Evolutionary conservation across 2,888 invertebrate genomes (phyloP).

Genomic region (Xestia c-nigrum): DNA sequence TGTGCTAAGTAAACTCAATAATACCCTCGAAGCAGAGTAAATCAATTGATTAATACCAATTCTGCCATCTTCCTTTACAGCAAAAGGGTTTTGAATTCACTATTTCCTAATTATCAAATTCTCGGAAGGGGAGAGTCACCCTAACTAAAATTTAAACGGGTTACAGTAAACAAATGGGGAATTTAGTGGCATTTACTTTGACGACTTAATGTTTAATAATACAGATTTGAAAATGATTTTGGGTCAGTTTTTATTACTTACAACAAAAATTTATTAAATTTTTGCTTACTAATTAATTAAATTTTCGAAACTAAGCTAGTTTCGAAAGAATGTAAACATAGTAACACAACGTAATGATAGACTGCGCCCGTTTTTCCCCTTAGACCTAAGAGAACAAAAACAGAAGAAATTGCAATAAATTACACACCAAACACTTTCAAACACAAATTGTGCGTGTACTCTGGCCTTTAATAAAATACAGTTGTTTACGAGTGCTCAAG

Average conservation of each 20-base stretch:
- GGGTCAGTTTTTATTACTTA: not conserved
- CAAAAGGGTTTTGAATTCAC: slow-evolving; percentile 86
- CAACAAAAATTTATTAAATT: too few species aligned
- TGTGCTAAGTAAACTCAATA: slow-evolving; percentile 1
- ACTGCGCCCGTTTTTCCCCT: not conserved
- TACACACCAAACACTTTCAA: slow-evolving; percentile 29
- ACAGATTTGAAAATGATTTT: slow-evolving; percentile 19
- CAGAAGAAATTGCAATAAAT: slow-evolving; percentile 50
- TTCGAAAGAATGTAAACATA: slow-evolving; percentile 18
- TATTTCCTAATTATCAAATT: slow-evolving; percentile 88
- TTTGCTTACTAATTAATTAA: too few species aligned
- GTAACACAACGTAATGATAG: slow-evolving; percentile 29
- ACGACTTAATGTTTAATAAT: slow-evolving; percentile 39
- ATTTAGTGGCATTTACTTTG: slow-evolving; percentile 57
- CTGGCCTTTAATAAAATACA: slow-evolving; percentile 42
- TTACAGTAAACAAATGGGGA: slow-evolving; percentile 71
- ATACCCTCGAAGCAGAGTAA: slow-evolving; percentile 64
- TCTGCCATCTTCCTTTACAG: slow-evolving; percentile 75
- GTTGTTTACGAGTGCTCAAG: slow-evolving; percentile 25
- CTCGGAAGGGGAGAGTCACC: slow-evolving; percentile 76
- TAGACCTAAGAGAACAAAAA: slow-evolving; percentile 46
- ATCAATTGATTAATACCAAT: slow-evolving; percentile 78
- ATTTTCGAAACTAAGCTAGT: too few species aligned
- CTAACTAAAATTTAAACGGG: slow-evolving; percentile 68
- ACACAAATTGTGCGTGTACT: slow-evolving; percentile 14